Percentiles rank a stretch among this genome's conserved stretches.
Conservation (phyloP, 1,140 invertebrate genomes). For the Drosophila orosa region DNA sequence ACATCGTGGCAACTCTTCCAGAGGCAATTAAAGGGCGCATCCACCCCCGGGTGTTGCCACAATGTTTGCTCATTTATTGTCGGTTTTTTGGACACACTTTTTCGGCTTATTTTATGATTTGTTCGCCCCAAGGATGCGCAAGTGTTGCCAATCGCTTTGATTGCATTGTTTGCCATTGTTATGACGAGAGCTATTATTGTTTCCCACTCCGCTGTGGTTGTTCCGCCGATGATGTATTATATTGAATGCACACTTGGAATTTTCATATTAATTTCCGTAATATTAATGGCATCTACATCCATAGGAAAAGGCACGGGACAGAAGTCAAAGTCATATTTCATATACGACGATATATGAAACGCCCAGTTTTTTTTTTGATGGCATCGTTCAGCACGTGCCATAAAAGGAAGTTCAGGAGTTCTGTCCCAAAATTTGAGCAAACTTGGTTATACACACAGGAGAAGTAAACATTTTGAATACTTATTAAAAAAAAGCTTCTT, state of each 20-base stretch:
- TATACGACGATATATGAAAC: conserved; percentile 40
- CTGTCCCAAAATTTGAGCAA: neutral
- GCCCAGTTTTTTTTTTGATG: conserved; percentile 24
- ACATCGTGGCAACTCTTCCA: conserved; percentile 66
- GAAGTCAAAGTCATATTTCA: conserved; percentile 64
- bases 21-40: conserved; percentile 62
- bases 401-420: neutral
- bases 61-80: conserved; percentile 76
- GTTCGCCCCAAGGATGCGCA: conserved; percentile 68
- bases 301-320: conserved; percentile 10
- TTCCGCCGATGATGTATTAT: conserved; percentile 74
- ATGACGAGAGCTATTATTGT: conserved; percentile 70
- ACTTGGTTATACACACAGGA: neutral
- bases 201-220: conserved; percentile 24
- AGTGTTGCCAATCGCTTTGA: conserved; percentile 82
- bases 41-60: conserved; percentile 27
- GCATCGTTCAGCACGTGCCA: conserved; percentile 20
- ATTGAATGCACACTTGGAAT: conserved; percentile 76
- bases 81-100: conserved; percentile 19
- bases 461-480: neutral
- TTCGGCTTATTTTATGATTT: conserved; percentile 18
- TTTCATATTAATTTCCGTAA: conserved; percentile 79
- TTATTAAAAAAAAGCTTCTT: neutral
- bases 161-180: conserved; percentile 77
- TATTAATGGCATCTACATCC: conserved; percentile 66